Percentiles rank a stretch among this genome's conserved stretches.
phyloP scores from a whole-genome alignment of 1,140 invertebrate genomes.

The Venustaconcha ellipsiformis region DNA sequence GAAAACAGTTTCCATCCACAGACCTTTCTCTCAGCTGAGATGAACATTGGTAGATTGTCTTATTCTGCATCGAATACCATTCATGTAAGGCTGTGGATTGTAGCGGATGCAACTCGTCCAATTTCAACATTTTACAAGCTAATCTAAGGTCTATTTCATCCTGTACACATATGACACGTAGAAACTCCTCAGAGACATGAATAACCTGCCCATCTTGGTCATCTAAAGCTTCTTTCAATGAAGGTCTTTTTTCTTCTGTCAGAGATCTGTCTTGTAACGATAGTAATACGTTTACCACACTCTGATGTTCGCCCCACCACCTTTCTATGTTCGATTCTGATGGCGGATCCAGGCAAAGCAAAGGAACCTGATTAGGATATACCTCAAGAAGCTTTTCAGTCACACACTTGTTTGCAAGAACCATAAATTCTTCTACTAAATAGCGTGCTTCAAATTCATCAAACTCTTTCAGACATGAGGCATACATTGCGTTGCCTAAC shows the following conservation, averaged over 20 bases:
- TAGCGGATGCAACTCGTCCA: conserved; percentile 27
- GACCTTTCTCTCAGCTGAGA: no score
- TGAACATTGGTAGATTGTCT: conserved; percentile 22
- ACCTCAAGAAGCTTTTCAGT: not conserved
- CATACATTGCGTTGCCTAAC: conserved; percentile 27
- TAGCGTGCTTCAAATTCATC: conserved; percentile 17
- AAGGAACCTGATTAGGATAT: conserved; percentile 12
- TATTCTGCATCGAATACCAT: conserved; percentile 31
- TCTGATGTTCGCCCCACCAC: conserved; percentile 8
- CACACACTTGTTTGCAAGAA: not conserved
- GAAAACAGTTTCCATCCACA: conserved; percentile 23
- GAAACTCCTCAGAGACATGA: conserved; percentile 6
- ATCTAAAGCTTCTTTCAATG: not conserved
- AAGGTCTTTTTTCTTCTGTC: not conserved
- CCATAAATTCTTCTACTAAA: not conserved
- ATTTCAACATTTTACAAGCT: conserved; percentile 13
- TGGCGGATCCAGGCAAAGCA: conserved; percentile 20
- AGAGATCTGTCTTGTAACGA: conserved; percentile 14
- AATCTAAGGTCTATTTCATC: no score
- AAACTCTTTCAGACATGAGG: conserved; percentile 39
- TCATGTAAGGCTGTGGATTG: conserved; percentile 24
- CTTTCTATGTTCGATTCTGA: conserved; percentile 6
- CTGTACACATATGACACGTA: no score
- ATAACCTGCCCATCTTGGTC: conserved; percentile 13
- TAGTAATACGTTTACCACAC: conserved; percentile 13